Conservation (phyloP, 2,113 vertebrate genomes). For the Chunga burmeisteri region DNA sequence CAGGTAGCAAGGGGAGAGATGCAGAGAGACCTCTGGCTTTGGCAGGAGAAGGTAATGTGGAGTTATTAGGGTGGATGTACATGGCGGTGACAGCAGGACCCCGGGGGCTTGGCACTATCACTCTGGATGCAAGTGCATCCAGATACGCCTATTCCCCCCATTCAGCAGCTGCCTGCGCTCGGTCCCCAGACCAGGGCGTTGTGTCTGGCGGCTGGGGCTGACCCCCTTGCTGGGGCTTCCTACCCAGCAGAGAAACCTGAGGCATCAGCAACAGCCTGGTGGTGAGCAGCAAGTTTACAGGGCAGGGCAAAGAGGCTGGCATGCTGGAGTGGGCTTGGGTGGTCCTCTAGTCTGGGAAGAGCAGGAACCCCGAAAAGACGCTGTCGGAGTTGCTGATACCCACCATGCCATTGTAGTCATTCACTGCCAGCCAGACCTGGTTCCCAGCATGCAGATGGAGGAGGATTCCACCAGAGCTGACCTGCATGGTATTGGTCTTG, state of each 20-base stretch:
- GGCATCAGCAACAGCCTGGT: neutral
- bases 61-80: neutral
- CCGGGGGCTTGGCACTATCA: neutral
- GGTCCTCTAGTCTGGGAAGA: constrained; percentile 75
- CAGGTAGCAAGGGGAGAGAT: neutral
- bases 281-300: neutral
- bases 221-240: accelerated
- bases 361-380: constrained; percentile 85
- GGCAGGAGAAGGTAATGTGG: neutral
- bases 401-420: constrained; percentile 79
- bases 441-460: constrained; percentile 50
- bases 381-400: constrained; percentile 65
- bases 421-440: constrained; percentile 78
- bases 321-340: neutral
- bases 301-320: accelerated
- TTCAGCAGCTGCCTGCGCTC: neutral
- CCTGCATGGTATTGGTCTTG: constrained; percentile 66
- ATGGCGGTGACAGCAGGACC: neutral
- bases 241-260: neutral
- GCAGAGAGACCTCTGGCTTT: neutral
- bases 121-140: neutral
- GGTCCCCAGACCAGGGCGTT: neutral
- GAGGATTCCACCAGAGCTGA: constrained; percentile 76
- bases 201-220: neutral
- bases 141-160: neutral